Percentiles rank a stretch among this genome's conserved stretches.
These are phyloP conservation scores for Aulostomus chinensis DNA, from an alignment of 2,797 vertebrate species.

Conservation along the genomic window DNA sequence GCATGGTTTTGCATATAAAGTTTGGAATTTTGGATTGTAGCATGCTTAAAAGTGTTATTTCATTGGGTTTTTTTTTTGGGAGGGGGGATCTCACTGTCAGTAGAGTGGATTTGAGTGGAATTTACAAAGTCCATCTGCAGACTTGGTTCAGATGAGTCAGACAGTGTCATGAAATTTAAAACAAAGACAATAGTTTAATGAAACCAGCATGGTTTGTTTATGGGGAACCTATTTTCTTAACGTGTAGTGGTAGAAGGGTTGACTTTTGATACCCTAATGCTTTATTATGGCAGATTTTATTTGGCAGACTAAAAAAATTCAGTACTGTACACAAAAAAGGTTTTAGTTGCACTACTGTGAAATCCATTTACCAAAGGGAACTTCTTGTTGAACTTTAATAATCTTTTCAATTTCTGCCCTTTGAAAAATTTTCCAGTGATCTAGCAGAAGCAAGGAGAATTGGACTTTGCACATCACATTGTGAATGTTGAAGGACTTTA, in stretches of 20 bases:
- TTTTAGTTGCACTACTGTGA: too few relatives aligned
- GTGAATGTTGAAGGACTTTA: constrained; percentile 45
- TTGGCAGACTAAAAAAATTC: too few relatives aligned
- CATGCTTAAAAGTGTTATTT: constrained; percentile 11
- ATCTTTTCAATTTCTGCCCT: constrained; percentile 1
- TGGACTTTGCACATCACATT: constrained; percentile 35
- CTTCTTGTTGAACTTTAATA: not conserved
- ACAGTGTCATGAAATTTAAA: constrained; percentile 7
- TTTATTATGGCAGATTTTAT: too few relatives aligned
- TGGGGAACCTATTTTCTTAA: not conserved
- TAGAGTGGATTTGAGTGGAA: constrained; percentile 19
- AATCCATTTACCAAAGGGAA: too few relatives aligned
- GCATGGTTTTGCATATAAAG: not conserved
- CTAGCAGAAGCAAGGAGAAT: not conserved
- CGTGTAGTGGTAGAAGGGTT: not conserved
- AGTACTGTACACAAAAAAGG: too few relatives aligned
- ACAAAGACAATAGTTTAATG: constrained; percentile 7
- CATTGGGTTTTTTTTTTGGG: constrained; percentile 8
- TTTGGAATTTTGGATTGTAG: constrained; percentile 4
- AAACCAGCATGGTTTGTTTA: constrained; percentile 7
- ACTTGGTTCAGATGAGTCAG: constrained; percentile 43
- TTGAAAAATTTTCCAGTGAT: constrained; percentile 5
- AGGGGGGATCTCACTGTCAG: constrained; percentile 9
- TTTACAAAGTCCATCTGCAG: constrained; percentile 27
- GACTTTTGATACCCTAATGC: too few relatives aligned